Base-by-base conservation (phyloP, 1,140 invertebrate species). In the Drosophila rhopaloa region DNA sequence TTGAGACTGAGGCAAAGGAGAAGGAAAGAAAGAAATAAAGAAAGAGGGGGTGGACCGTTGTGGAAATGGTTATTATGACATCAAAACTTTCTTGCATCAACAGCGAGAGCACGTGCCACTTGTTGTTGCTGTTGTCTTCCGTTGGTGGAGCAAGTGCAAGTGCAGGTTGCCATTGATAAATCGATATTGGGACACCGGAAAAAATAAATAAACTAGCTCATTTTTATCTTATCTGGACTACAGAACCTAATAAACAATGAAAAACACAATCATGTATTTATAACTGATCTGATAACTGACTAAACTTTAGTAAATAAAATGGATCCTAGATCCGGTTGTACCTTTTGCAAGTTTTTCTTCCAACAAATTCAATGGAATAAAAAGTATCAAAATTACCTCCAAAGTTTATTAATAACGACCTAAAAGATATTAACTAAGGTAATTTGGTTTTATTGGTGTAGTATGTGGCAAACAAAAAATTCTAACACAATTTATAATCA, bases 11-110 rank as follows among this genome's bases (percentile, higher is more conserved):
- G 14, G 37, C 14, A 27, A 29, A 13, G 54, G 40, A 50, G 37
- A 41, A 19, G 43, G 37, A 35, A 53, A 44, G 29, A 37, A 11
- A 8, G 37, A 16, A 32, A 32, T 32, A 32, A 32, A 14, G 9
- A 51, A 35, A 14, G 29, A 35, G 46, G 38, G 48, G 40, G 50
- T 41, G 44, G 53, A 67, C 40, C 13, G 35, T 38, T 55, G 48
- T 80, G 55, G 32, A 78, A 74, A 63, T 68, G 53, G 70, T 74
- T 75, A 75, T 79, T 79, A 83, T 83, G 79, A 79, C 76, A 79
- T 82, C 68, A 68, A 73, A 59, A 55, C 73, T 76, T 58, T 74
- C 67, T 74, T 61, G 47, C 79, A 72, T 77, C 55, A 59, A 40
- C 67, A 73, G 14, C 50, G 10, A 40, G 44, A 56, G 60, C 78